Percentiles rank a stretch among this genome's conserved stretches.
Conservation (phyloP, 2,113 vertebrate species). For the Mormyrus lacerda region DNA sequence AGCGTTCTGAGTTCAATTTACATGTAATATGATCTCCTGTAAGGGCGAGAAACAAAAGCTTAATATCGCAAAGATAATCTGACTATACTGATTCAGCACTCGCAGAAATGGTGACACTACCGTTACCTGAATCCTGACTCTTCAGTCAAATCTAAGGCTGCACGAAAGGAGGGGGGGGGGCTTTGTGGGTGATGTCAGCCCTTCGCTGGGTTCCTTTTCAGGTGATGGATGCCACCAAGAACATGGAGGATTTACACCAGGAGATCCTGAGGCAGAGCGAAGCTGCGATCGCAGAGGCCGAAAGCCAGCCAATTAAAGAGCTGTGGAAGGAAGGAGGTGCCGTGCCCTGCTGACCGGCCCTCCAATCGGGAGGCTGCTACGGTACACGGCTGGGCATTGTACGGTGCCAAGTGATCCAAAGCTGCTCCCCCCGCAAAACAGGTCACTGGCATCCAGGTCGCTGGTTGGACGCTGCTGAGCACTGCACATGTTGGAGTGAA, state of each 20-base stretch:
- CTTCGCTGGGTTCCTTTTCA: slow-evolving; percentile 35
- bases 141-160: neutral
- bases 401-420: neutral
- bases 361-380: slow-evolving; percentile 47
- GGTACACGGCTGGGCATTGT: slow-evolving; percentile 13
- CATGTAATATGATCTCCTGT: neutral
- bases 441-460: neutral
- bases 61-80: neutral
- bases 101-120: neutral
- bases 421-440: neutral
- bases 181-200: neutral
- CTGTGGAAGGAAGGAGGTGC: slow-evolving; percentile 65
- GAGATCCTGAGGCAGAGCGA: slow-evolving; percentile 64
- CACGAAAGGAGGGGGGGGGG: neutral
- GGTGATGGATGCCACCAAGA: slow-evolving; percentile 74
- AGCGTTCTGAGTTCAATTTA: neutral
- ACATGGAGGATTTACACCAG: slow-evolving; percentile 71
- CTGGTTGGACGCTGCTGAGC: neutral
- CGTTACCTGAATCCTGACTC: neutral
- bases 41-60: neutral
- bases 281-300: slow-evolving; percentile 46
- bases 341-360: slow-evolving; percentile 1
- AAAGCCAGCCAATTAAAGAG: slow-evolving; percentile 58
- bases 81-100: neutral
- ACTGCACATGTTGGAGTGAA: neutral